These are phyloP conservation scores for Hippopotamyrus pictus DNA, from an alignment of 2,797 vertebrate species.

Conservation along the genomic window DNA sequence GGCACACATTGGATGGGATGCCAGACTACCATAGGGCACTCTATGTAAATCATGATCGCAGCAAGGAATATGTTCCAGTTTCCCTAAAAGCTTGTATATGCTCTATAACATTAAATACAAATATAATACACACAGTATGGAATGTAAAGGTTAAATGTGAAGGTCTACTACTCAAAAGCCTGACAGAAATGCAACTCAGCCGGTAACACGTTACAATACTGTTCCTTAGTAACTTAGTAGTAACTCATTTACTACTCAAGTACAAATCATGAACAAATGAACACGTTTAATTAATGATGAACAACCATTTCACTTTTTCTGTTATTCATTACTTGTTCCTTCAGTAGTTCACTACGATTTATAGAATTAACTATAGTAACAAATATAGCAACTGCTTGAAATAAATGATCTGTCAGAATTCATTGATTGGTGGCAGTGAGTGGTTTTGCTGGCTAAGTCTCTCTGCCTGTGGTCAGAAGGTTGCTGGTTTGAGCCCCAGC, in stretches of 20 bases:
- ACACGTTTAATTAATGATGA: background rate
- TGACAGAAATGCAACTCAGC: background rate
- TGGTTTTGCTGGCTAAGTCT: too few species aligned
- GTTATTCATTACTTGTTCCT: too few species aligned
- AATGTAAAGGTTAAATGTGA: background rate
- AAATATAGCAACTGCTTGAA: too few species aligned
- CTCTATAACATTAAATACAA: background rate
- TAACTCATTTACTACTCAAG: background rate
- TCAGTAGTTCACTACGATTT: background rate
- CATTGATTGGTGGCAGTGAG: too few species aligned
- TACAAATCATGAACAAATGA: background rate
- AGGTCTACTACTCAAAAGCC: background rate
- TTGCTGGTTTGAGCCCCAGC: too few species aligned
- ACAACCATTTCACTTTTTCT: background rate
- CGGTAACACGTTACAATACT: background rate
- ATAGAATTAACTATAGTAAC: background rate
- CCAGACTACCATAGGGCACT: background rate
- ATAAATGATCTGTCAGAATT: too few species aligned
- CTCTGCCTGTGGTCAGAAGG: too few species aligned
- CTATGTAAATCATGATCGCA: background rate
- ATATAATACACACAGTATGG: background rate
- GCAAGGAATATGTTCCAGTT: background rate
- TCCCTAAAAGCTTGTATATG: background rate
- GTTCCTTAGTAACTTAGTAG: background rate
- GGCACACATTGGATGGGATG: background rate